phyloP scores from a whole-genome alignment of 2,113 vertebrate species.

The Himantopus leucocephalus region DNA sequence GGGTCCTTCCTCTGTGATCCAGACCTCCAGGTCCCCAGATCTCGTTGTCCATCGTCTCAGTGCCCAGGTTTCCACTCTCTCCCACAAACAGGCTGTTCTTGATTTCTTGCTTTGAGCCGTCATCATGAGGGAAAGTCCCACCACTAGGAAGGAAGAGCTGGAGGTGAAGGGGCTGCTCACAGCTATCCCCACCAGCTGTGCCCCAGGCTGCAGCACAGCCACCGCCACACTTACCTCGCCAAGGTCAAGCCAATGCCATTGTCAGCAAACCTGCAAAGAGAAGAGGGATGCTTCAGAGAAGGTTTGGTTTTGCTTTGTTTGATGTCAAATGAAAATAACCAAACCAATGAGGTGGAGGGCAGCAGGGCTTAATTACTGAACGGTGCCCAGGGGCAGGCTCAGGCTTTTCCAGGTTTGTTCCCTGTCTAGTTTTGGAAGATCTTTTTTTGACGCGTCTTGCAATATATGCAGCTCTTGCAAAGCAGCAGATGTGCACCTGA shows the following conservation, averaged over 20 bases:
- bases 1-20: constrained; percentile 84
- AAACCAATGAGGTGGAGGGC: not conserved
- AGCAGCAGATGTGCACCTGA: not conserved
- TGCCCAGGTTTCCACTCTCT: constrained; percentile 91
- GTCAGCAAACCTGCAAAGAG: constrained; percentile 89
- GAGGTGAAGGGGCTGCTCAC: not conserved
- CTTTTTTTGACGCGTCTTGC: not conserved
- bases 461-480: not conserved
- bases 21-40: constrained; percentile 89
- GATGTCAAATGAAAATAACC: not conserved
- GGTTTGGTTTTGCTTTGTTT: not conserved
- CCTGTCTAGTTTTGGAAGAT: not conserved
- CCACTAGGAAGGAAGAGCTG: constrained; percentile 75
- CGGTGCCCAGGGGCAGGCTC: not conserved
- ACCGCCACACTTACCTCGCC: constrained; percentile 81
- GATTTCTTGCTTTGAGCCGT: constrained; percentile 92
- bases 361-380: not conserved
- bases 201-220: not conserved
- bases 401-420: not conserved
- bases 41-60: constrained; percentile 74
- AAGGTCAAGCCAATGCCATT: constrained; percentile 95
- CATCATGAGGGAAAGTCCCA: constrained; percentile 95
- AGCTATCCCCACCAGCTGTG: not conserved
- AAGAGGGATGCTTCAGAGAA: not conserved
- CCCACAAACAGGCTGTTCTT: constrained; percentile 96